Percentiles rank a stretch among this genome's conserved stretches.
Conservation (phyloP, 2,888 invertebrate genomes). For the Belgica antarctica region DNA sequence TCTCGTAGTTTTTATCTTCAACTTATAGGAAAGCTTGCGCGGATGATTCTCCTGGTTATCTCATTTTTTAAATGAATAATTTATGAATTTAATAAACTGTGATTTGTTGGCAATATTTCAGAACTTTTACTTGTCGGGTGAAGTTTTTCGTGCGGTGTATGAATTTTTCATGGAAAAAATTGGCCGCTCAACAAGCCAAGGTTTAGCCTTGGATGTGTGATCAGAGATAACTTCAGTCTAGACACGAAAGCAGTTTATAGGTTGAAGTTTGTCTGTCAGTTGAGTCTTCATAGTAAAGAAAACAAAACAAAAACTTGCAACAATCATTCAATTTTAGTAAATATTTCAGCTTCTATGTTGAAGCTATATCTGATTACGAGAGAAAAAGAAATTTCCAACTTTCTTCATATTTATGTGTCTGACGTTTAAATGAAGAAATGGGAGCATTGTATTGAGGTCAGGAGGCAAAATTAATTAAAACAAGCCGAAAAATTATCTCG, state of each 20-base stretch:
- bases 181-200: too few relatives aligned
- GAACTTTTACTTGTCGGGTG: slow-evolving; percentile 10
- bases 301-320: too few relatives aligned
- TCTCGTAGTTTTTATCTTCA: too few relatives aligned
- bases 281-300: too few relatives aligned
- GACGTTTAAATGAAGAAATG: neutral
- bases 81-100: slow-evolving; percentile 44
- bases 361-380: too few relatives aligned
- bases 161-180: slow-evolving; percentile 12
- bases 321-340: too few relatives aligned
- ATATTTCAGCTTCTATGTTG: too few relatives aligned
- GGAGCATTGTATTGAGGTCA: slow-evolving; percentile 33
- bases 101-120: slow-evolving; percentile 44
- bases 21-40: slow-evolving; percentile 3
- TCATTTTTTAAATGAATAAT: slow-evolving; percentile 27
- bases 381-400: neutral
- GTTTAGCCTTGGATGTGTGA: too few relatives aligned
- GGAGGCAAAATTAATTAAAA: slow-evolving; percentile 35
- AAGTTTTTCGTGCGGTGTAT: neutral
- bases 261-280: too few relatives aligned
- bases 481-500: neutral
- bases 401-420: neutral
- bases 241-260: too few relatives aligned
- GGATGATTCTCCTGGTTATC: slow-evolving; percentile 17
- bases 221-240: too few relatives aligned